Evolutionary conservation across 2,797 vertebrate genomes (phyloP).

Genomic region (Chelidonichthys spinosus): DNA sequence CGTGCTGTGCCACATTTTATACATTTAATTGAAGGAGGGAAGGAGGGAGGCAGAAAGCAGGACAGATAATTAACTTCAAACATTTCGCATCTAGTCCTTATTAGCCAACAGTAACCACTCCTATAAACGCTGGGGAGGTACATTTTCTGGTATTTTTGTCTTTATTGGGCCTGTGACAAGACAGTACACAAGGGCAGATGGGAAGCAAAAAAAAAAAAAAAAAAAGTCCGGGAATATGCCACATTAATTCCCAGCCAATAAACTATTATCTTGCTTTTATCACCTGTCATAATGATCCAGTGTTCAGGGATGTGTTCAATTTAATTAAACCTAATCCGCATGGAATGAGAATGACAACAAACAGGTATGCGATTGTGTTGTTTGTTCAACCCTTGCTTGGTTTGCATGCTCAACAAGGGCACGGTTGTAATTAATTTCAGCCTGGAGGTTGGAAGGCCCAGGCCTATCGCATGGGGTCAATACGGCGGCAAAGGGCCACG

Average conservation of each 20-base stretch:
- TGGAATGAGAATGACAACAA: slow-evolving; percentile 57
- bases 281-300: slow-evolving; percentile 55
- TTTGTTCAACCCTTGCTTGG: slow-evolving; percentile 44
- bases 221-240: slow-evolving; percentile 13
- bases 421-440: slow-evolving; percentile 72
- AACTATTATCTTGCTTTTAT: slow-evolving; percentile 46
- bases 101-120: slow-evolving; percentile 46
- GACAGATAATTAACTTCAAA: slow-evolving; percentile 47
- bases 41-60: slow-evolving; percentile 4
- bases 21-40: slow-evolving; percentile 14
- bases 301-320: slow-evolving; percentile 53
- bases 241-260: slow-evolving; percentile 42
- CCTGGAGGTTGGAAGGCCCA: slow-evolving; percentile 66
- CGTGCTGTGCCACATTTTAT: slow-evolving; percentile 4
- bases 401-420: slow-evolving; percentile 67
- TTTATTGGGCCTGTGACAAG: slow-evolving; percentile 21
- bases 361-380: slow-evolving; percentile 54
- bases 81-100: slow-evolving; percentile 32
- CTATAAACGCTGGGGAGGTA: slow-evolving; percentile 3
- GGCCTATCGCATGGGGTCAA: slow-evolving; percentile 72
- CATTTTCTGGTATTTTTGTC: slow-evolving; percentile 33
- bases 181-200: neutral
- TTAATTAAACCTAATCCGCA: slow-evolving; percentile 68
- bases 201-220: slow-evolving; percentile 1
- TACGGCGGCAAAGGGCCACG: slow-evolving; percentile 56